These are phyloP conservation scores for Corvus moneduloides DNA, from an alignment of 2,113 vertebrate genomes.

Conservation along the genomic window DNA sequence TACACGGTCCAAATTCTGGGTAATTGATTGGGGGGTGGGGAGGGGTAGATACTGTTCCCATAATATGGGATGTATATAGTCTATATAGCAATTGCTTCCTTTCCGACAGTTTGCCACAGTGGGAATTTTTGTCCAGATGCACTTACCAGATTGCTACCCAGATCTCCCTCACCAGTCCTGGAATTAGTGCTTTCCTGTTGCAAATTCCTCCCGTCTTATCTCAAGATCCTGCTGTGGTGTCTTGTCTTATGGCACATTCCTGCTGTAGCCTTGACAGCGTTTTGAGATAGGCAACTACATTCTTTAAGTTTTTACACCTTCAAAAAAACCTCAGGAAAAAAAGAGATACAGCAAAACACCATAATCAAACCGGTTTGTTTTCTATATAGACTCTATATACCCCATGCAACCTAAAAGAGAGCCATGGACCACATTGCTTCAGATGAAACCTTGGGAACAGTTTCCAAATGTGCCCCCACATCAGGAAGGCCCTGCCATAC, in stretches of 20 bases:
- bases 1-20: not conserved
- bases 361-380: not conserved
- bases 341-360: not conserved
- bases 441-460: not conserved
- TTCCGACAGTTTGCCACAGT: accelerated
- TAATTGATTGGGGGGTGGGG: accelerated
- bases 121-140: not conserved
- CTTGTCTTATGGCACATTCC: not conserved
- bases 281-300: not conserved
- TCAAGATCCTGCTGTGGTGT: not conserved
- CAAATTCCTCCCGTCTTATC: not conserved
- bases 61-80: not conserved
- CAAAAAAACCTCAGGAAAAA: not conserved
- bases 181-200: not conserved
- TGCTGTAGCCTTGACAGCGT: not conserved
- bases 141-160: not conserved
- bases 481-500: not conserved
- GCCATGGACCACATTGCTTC: accelerated
- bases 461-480: not conserved
- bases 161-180: not conserved
- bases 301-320: not conserved
- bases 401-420: not conserved
- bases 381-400: accelerated
- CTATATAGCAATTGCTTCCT: not conserved
- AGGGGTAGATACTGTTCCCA: accelerated